A percentile compares a stretch with the other conserved stretches of the same genome.
Conservation (phyloP, 1,140 invertebrate genomes). For the Zaprionus capensis region DNA sequence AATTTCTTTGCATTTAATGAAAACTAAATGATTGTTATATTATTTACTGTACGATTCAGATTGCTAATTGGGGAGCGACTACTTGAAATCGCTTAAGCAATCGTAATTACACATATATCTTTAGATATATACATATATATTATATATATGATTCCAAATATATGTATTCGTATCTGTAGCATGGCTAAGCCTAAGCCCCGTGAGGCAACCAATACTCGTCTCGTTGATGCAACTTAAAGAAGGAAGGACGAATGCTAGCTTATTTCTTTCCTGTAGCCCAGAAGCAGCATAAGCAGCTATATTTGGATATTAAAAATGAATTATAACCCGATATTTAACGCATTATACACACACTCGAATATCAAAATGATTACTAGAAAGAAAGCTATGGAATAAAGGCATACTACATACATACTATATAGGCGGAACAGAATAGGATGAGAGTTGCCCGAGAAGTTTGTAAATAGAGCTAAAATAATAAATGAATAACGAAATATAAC, state of each 20-base stretch:
- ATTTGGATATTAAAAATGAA: slow-evolving; percentile 39
- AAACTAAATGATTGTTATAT: slow-evolving; percentile 1
- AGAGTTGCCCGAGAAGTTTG: slow-evolving; percentile 24
- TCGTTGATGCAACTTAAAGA: slow-evolving; percentile 14
- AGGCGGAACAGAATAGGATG: not conserved
- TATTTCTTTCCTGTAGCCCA: slow-evolving; percentile 7
- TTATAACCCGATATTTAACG: slow-evolving; percentile 41
- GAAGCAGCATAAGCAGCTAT: not conserved
- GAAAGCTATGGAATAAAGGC: slow-evolving; percentile 4
- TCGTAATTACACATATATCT: slow-evolving; percentile 4
- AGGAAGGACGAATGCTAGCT: not conserved
- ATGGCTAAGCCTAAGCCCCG: slow-evolving; percentile 45
- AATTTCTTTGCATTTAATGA: not conserved
- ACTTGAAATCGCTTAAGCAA: not conserved
- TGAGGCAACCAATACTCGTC: slow-evolving; percentile 48
- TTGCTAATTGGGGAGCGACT: not conserved
- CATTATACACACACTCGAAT: slow-evolving; percentile 34
- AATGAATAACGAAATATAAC: slow-evolving; percentile 1
- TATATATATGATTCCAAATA: slow-evolving; percentile 6
- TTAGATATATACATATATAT: not conserved
- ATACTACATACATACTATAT: slow-evolving; percentile 19
- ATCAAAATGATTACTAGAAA: slow-evolving; percentile 27
- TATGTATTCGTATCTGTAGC: slow-evolving; percentile 33
- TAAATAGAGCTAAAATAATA: slow-evolving; percentile 34
- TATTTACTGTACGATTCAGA: not conserved